A percentile compares a stretch with the other conserved stretches of the same genome.
Conservation (phyloP, 2,113 vertebrate genomes). For the Toxotes jaculatrix region DNA sequence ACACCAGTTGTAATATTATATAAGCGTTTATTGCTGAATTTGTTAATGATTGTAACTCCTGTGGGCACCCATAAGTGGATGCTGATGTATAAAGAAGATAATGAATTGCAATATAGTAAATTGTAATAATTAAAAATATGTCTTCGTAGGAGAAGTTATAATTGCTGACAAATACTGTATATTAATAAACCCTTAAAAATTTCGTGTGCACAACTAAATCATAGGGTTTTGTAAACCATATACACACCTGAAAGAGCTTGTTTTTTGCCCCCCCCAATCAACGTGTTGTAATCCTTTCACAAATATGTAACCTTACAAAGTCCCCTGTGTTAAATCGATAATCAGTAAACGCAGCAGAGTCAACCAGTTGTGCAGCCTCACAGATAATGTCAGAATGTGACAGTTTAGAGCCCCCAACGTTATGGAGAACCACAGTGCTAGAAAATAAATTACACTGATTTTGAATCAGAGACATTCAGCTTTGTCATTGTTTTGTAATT, state of each 20-base stretch:
- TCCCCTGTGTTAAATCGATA: slow-evolving; percentile 61
- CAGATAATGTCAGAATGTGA: slow-evolving; percentile 18
- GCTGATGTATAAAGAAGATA: too few relatives aligned
- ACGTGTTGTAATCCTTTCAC: slow-evolving; percentile 63
- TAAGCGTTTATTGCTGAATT: neutral
- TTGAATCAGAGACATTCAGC: neutral
- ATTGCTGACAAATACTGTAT: neutral
- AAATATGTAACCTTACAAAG: slow-evolving; percentile 67
- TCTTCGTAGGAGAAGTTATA: neutral
- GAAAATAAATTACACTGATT: neutral
- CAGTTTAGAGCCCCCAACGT: neutral
- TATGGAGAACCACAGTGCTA: neutral
- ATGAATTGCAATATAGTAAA: too few relatives aligned
- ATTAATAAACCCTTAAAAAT: neutral
- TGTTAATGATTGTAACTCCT: neutral
- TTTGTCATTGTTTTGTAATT: too few relatives aligned
- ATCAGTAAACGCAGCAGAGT: slow-evolving; percentile 42
- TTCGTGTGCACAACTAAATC: neutral
- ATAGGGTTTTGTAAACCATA: neutral
- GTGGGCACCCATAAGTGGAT: too few relatives aligned
- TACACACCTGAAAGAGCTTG: neutral
- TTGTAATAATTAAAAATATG: too few relatives aligned
- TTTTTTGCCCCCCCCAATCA: neutral
- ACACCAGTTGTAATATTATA: too few relatives aligned
- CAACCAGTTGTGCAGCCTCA: slow-evolving; percentile 14